A percentile compares a stretch with the other conserved stretches of the same genome.
phyloP scores from a whole-genome alignment of 1,140 invertebrate genomes.

The Thaumatotibia leucotreta region DNA sequence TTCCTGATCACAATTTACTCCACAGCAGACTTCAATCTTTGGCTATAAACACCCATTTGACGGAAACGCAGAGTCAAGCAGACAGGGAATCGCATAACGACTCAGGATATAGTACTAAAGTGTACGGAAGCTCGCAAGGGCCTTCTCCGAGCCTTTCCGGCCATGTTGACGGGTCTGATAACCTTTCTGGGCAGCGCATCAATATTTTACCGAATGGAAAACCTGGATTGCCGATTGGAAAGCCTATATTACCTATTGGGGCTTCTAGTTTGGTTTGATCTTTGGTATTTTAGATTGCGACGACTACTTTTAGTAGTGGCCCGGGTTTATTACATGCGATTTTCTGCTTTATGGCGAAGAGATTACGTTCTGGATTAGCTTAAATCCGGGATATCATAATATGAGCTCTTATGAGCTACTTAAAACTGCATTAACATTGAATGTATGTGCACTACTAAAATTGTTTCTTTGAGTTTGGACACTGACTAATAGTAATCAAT shows the following conservation, averaged over 20 bases:
- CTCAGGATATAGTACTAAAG: conserved; percentile 87
- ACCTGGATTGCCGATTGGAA: conserved; percentile 51
- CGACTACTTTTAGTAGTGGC: background rate
- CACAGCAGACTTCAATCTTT: conserved; percentile 68
- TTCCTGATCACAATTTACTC: conserved; percentile 59
- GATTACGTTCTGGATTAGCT: too few relatives aligned
- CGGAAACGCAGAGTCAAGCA: conserved; percentile 70
- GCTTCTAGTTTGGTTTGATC: conserved; percentile 69
- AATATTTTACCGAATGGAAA: conserved; percentile 48
- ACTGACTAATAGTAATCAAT: too few relatives aligned
- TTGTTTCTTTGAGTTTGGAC: too few relatives aligned
- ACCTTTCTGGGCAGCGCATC: conserved; percentile 54
- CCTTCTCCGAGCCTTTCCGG: conserved; percentile 86
- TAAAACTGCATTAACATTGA: too few relatives aligned
- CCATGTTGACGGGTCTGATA: conserved; percentile 69
- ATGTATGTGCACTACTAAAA: too few relatives aligned
- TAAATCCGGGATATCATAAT: too few relatives aligned
- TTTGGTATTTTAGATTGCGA: background rate
- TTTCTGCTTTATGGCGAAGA: too few relatives aligned
- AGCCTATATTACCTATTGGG: conserved; percentile 50
- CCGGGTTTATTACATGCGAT: too few relatives aligned
- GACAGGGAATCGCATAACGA: conserved; percentile 85
- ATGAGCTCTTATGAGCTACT: too few relatives aligned
- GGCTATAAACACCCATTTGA: conserved; percentile 72
- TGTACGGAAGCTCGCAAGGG: conserved; percentile 86